Evolutionary conservation across 2,888 invertebrate species (phyloP).

Genomic region (Drosophila ustulata): DNA sequence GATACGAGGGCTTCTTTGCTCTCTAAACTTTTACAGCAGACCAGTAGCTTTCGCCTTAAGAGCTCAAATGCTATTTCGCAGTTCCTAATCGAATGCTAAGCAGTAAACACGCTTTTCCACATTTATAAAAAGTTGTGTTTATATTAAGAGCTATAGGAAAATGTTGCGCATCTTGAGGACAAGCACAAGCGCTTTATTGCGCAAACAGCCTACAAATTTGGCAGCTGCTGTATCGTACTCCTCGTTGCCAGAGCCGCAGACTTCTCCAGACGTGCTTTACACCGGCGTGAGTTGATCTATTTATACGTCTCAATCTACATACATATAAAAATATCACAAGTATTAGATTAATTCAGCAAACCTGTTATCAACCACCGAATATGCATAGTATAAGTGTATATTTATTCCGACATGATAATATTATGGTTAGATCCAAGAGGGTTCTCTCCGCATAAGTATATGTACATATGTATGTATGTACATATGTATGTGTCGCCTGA

Average conservation of each 20-base stretch:
- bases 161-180: slow-evolving; percentile 80
- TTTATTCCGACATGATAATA: slow-evolving; percentile 7
- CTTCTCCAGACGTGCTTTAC: slow-evolving; percentile 90
- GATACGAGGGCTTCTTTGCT: slow-evolving; percentile 2
- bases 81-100: slow-evolving; percentile 44
- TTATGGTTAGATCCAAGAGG: background rate
- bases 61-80: slow-evolving; percentile 23
- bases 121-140: background rate
- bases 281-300: slow-evolving; percentile 88
- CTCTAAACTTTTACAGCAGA: background rate
- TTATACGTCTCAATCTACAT: background rate
- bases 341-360: slow-evolving; percentile 3
- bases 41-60: slow-evolving; percentile 21
- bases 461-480: background rate
- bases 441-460: background rate
- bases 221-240: slow-evolving; percentile 84
- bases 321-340: background rate
- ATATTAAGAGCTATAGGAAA: slow-evolving; percentile 5
- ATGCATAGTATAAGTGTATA: background rate
- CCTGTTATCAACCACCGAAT: slow-evolving; percentile 11
- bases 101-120: slow-evolving; percentile 34
- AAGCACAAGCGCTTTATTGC: slow-evolving; percentile 57
- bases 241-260: slow-evolving; percentile 88
- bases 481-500: slow-evolving; percentile 21
- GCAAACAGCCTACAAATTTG: slow-evolving; percentile 59